A percentile compares a stretch with the other conserved stretches of the same genome.
These are phyloP conservation scores for Arbacia lixula DNA, from an alignment of 53 echinoderm and acorn worm genomes.

Conservation along the genomic window DNA sequence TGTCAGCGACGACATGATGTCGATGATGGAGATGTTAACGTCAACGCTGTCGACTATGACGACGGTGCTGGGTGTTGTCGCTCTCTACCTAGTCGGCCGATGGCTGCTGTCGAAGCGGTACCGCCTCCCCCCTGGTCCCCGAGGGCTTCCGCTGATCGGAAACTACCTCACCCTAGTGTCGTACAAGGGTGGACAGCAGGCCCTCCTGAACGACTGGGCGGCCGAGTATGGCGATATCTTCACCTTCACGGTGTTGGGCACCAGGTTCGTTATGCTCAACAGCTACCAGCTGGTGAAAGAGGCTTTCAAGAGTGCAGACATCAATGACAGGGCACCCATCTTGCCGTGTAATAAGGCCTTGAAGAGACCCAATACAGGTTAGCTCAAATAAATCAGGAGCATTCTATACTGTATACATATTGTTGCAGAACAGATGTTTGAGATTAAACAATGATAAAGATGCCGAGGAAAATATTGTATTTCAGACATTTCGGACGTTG, in stretches of 20 bases:
- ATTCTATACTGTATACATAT: too few species aligned
- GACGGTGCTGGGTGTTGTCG: background rate
- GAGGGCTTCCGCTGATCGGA: background rate
- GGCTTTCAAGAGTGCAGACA: slow-evolving; percentile 20
- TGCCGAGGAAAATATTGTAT: too few species aligned
- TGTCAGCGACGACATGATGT: too few species aligned
- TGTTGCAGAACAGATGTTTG: too few species aligned
- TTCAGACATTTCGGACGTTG: too few species aligned
- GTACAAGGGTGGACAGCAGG: background rate
- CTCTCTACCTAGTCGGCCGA: background rate
- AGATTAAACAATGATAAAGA: too few species aligned
- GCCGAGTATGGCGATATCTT: slow-evolving; percentile 13
- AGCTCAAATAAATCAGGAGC: too few species aligned
- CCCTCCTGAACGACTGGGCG: background rate
- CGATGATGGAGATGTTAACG: too few species aligned
- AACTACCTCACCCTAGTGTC: slow-evolving; percentile 1
- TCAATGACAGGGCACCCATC: slow-evolving; percentile 14
- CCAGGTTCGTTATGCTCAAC: slow-evolving; percentile 34
- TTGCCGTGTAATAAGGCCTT: slow-evolving; percentile 28
- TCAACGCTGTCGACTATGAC: too few species aligned
- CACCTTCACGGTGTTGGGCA: slow-evolving; percentile 23
- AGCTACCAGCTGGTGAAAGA: slow-evolving; percentile 9
- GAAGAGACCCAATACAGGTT: slow-evolving; percentile 6
- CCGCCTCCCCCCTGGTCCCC: slow-evolving; percentile 16
- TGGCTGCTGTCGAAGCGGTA: background rate